Percentiles rank a stretch among this genome's conserved stretches.
These are phyloP conservation scores for Melanostoma mellinum DNA, from an alignment of 2,888 invertebrate genomes.

Conservation along the genomic window DNA sequence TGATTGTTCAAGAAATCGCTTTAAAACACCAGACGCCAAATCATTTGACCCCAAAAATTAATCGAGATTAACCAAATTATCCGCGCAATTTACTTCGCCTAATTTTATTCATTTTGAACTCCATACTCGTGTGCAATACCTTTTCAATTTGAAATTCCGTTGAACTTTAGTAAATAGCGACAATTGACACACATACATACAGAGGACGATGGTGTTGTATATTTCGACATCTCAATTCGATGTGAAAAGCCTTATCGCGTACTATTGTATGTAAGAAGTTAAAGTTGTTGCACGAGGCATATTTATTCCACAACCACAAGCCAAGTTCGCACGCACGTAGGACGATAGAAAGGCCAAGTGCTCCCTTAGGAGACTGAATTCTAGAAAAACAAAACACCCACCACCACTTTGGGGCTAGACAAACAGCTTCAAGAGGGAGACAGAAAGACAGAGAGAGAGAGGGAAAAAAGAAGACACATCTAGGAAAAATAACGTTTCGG, in stretches of 20 bases:
- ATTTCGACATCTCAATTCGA: conserved; percentile 35
- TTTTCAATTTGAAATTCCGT: conserved; percentile 44
- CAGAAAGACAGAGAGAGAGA: too few species aligned
- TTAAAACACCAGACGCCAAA: conserved; percentile 9
- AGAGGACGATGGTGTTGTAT: conserved; percentile 32
- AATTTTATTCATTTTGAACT: background rate
- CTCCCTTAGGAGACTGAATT: conserved; percentile 21
- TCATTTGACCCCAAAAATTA: background rate
- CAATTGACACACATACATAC: conserved; percentile 7
- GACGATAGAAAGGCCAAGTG: background rate
- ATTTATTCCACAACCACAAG: conserved; percentile 45
- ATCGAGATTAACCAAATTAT: conserved; percentile 60
- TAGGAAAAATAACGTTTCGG: conserved; percentile 16
- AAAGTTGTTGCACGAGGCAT: conserved; percentile 15
- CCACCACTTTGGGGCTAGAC: conserved; percentile 34
- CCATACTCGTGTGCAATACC: background rate
- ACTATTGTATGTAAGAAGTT: background rate
- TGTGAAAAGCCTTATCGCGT: background rate
- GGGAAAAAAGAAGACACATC: background rate
- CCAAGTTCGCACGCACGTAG: conserved; percentile 24
- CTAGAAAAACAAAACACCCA: conserved; percentile 13
- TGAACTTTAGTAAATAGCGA: conserved; percentile 33
- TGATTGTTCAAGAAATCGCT: conserved; percentile 21
- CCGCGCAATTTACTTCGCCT: conserved; percentile 51
- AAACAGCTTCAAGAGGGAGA: conserved; percentile 23